Percentiles rank a stretch among this genome's conserved stretches.
Conservation (phyloP, 2,888 invertebrate species). For the Limnephilus marmoratus region DNA sequence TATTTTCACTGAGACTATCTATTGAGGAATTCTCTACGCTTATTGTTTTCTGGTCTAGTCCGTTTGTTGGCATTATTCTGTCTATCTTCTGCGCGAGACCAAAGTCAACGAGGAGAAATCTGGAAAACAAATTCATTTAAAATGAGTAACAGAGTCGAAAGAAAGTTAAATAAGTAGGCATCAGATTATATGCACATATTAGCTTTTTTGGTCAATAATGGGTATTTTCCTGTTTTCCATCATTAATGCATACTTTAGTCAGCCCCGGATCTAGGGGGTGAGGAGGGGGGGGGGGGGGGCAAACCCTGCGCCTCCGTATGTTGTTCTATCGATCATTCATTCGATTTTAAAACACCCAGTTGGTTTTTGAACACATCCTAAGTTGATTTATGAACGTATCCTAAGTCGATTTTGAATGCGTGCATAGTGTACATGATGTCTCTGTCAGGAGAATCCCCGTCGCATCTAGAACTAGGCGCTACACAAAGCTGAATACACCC, state of each 20-base stretch:
- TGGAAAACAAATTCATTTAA: slow-evolving; percentile 68
- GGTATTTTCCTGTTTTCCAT: neutral
- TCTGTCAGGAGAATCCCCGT: no score
- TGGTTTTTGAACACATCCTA: no score
- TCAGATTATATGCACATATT: neutral
- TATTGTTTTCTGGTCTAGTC: slow-evolving; percentile 65
- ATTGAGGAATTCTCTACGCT: slow-evolving; percentile 42
- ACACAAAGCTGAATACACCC: no score
- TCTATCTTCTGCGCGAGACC: slow-evolving; percentile 86
- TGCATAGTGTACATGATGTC: no score
- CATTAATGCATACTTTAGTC: neutral
- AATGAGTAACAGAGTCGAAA: neutral
- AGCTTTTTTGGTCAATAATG: neutral
- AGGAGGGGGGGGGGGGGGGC: no score
- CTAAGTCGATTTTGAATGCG: no score
- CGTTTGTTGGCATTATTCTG: slow-evolving; percentile 54
- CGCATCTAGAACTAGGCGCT: no score
- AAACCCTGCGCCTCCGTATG: no score
- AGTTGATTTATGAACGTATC: no score
- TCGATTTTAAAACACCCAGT: no score
- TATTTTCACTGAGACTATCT: slow-evolving; percentile 38
- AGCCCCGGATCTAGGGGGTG: no score
- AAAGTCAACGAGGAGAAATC: slow-evolving; percentile 91
- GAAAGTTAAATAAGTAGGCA: neutral
- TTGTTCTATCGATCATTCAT: no score